A percentile compares a stretch with the other conserved stretches of the same genome.
Conservation (phyloP, 2,113 vertebrate species). For the Bos indicus region DNA sequence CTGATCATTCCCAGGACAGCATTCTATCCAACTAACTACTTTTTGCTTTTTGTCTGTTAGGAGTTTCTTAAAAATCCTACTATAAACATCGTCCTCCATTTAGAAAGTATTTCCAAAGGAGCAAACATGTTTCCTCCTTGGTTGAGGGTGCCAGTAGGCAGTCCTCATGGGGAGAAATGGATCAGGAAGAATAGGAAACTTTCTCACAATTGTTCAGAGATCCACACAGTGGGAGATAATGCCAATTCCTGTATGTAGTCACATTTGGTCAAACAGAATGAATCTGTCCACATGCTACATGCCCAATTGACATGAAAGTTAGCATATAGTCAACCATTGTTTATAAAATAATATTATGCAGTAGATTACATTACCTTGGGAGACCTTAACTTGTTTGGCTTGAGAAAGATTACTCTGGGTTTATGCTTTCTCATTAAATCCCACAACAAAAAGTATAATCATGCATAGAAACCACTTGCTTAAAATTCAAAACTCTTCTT, state of each 20-base stretch:
- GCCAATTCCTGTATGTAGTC: background rate
- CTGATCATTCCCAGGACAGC: background rate
- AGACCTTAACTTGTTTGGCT: background rate
- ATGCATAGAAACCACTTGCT: background rate
- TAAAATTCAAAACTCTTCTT: background rate
- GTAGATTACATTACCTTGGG: background rate
- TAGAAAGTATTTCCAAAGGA: conserved; percentile 21
- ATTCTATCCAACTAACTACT: background rate
- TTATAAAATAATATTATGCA: background rate
- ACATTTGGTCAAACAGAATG: background rate
- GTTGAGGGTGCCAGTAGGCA: background rate
- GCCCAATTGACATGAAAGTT: background rate
- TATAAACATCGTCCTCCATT: background rate
- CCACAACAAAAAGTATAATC: background rate
- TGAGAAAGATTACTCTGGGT: background rate
- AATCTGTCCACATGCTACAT: background rate
- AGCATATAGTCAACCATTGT: background rate
- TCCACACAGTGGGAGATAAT: background rate
- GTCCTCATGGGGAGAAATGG: background rate
- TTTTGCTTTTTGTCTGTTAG: conserved; percentile 42
- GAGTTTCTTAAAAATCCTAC: background rate
- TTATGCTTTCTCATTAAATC: conserved; percentile 14
- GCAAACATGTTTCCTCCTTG: background rate
- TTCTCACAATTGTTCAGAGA: background rate
- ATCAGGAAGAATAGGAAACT: background rate